Evolutionary conservation across 2,113 vertebrate genomes (phyloP).

Genomic region (Dendrocopos noguchii): DNA sequence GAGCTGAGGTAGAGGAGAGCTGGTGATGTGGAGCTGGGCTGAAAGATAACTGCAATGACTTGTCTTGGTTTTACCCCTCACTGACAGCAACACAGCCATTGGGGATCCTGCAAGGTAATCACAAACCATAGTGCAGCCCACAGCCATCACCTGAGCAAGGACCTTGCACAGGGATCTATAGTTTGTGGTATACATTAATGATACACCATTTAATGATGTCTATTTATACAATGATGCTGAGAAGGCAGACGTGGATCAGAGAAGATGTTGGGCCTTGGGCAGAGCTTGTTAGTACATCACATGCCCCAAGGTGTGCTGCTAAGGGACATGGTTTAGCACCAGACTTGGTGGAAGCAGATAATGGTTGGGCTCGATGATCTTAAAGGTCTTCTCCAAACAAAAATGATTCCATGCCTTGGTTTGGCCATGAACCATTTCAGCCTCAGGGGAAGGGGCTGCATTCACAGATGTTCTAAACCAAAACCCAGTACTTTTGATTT

Average conservation of each 20-base stretch:
- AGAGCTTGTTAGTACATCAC: accelerated
- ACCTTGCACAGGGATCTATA: not conserved
- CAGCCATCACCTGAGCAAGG: not conserved
- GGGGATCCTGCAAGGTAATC: too few relatives aligned
- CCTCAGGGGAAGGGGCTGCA: not conserved
- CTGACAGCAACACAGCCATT: not conserved
- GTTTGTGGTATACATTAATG: not conserved
- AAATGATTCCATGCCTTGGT: not conserved
- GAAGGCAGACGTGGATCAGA: not conserved
- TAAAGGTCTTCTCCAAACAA: too few relatives aligned
- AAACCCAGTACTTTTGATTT: not conserved
- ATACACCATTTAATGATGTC: not conserved
- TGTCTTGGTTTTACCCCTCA: not conserved
- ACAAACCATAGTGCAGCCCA: not conserved
- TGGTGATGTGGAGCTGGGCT: not conserved
- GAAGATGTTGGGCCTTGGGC: not conserved
- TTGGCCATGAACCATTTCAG: not conserved
- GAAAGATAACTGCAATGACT: not conserved
- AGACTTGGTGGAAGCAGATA: too few relatives aligned
- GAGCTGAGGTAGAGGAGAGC: not conserved
- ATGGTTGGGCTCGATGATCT: too few relatives aligned
- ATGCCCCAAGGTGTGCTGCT: not conserved
- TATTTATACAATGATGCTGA: not conserved
- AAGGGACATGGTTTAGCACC: too few relatives aligned
- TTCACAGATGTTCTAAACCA: not conserved